Conservation (phyloP, 2,888 invertebrate species). For the Amphipoea oculea region DNA sequence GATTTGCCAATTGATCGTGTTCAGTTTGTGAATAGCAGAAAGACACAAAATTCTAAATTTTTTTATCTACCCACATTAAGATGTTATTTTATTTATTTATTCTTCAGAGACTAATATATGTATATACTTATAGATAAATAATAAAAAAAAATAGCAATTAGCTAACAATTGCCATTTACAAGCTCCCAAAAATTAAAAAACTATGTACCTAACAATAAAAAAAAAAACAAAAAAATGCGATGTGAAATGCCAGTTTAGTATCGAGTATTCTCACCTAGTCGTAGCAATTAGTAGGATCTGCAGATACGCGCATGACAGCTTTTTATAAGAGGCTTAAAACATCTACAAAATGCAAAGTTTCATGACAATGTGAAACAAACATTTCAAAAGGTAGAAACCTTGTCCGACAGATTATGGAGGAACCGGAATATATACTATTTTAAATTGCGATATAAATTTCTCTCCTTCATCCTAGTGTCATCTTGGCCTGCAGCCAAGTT, state of each 20-base stretch:
- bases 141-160: neutral
- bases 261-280: neutral
- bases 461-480: constrained; percentile 34
- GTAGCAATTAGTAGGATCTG: constrained; percentile 18
- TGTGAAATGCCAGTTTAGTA: neutral
- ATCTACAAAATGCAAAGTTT: neutral
- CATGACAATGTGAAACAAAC: neutral
- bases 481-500: constrained; percentile 53
- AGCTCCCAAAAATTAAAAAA: neutral
- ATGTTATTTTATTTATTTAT: neutral
- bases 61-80: too few species aligned
- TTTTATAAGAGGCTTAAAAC: neutral
- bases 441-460: constrained; percentile 20
- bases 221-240: neutral
- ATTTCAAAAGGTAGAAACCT: neutral
- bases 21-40: neutral
- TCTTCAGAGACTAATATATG: neutral
- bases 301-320: neutral
- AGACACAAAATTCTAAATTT: neutral
- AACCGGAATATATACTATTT: constrained; percentile 15
- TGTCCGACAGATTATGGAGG: neutral
- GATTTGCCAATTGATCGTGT: neutral
- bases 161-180: neutral
- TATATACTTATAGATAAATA: neutral
- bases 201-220: neutral